phyloP scores from a whole-genome alignment of 2,113 vertebrate species.

The Prolemur simus region DNA sequence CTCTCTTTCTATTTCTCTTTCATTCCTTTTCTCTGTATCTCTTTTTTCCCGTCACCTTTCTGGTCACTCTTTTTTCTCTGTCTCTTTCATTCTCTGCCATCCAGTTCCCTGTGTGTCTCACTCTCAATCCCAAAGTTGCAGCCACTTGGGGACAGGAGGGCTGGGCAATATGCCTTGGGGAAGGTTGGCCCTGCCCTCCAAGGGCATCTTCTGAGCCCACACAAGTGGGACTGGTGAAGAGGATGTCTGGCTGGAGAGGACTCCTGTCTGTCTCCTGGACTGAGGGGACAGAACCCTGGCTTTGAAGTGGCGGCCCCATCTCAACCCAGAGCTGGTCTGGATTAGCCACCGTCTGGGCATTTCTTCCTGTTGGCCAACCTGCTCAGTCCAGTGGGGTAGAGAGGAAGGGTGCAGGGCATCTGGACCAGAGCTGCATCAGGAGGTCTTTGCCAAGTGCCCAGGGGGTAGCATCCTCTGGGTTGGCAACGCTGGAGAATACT shows the following conservation, averaged over 20 bases:
- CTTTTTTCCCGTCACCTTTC: background rate
- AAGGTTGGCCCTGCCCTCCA: background rate
- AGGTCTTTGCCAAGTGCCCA: background rate
- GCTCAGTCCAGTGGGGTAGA: background rate
- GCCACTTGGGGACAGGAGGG: background rate
- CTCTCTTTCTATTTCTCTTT: background rate
- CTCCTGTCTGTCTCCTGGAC: background rate
- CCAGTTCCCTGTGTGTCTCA: background rate
- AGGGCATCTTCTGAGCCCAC: background rate
- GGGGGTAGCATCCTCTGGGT: background rate
- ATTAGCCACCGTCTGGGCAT: slow-evolving; percentile 32
- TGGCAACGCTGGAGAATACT: background rate
- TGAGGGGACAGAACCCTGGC: background rate
- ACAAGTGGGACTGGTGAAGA: background rate
- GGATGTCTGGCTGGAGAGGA: background rate
- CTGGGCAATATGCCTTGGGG: background rate
- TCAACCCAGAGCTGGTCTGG: background rate
- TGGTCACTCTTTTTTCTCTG: background rate
- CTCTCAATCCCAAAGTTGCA: background rate
- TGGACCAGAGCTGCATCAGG: background rate
- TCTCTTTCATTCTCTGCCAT: background rate
- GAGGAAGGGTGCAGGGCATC: background rate
- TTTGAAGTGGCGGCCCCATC: slow-evolving; percentile 9
- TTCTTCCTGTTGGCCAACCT: background rate
- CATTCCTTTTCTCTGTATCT: background rate